Evolutionary conservation across 2,888 invertebrate species (phyloP).

Genomic region (Heliconius charithonia): DNA sequence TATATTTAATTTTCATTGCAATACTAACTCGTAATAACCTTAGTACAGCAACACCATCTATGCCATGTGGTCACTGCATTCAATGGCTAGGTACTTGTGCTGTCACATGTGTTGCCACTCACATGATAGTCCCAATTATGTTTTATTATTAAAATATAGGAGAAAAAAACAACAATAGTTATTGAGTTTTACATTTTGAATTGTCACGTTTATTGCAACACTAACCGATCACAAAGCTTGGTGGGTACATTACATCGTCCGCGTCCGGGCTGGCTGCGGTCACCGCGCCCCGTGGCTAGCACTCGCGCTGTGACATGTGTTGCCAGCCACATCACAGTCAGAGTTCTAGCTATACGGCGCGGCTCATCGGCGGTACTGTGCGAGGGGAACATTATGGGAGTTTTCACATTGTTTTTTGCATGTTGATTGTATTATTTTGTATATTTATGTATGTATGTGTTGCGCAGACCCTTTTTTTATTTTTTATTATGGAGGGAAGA

Average conservation of each 20-base stretch:
- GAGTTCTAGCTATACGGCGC: slow-evolving; percentile 94
- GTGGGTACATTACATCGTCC: neutral
- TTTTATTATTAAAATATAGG: no score
- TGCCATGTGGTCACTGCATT: neutral
- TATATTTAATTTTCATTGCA: neutral
- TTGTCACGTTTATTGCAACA: neutral
- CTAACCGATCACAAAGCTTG: slow-evolving; percentile 5
- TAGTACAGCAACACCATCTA: neutral
- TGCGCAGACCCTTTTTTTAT: slow-evolving; percentile 5
- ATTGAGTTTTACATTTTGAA: no score
- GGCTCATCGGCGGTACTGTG: slow-evolving; percentile 19
- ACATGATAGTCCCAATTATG: neutral
- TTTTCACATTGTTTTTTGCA: neutral
- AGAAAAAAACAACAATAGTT: no score
- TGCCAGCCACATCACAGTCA: slow-evolving; percentile 94
- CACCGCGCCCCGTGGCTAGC: slow-evolving; percentile 82
- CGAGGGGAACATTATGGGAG: neutral
- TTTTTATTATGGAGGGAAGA: neutral
- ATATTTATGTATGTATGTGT: slow-evolving; percentile 3
- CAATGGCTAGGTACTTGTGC: neutral
- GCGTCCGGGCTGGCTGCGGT: slow-evolving; percentile 20
- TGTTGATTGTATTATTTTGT: neutral
- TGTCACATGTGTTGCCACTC: neutral
- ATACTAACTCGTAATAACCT: neutral
- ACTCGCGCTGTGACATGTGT: slow-evolving; percentile 93